These are phyloP conservation scores for Ictidomys tridecemlineatus DNA, from an alignment of 2,113 vertebrate species.

Conservation along the genomic window DNA sequence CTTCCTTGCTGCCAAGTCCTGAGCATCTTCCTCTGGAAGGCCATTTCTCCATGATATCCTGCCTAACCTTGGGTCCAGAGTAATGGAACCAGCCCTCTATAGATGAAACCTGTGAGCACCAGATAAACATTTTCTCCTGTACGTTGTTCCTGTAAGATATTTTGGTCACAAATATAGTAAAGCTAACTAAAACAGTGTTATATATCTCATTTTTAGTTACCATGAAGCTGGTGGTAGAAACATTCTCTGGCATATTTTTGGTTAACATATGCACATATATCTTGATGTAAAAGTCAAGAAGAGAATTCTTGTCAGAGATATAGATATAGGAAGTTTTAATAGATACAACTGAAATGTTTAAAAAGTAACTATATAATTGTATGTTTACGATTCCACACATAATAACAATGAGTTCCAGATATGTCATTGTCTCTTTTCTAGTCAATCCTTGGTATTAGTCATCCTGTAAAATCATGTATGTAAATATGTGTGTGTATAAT, in stretches of 20 bases:
- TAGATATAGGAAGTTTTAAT: neutral
- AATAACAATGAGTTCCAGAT: too few species aligned
- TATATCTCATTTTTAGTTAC: neutral
- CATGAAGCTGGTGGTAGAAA: neutral
- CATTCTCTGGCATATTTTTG: neutral
- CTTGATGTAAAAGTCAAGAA: neutral
- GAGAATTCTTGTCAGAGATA: neutral
- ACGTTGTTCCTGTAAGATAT: too few species aligned
- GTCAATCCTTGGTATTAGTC: neutral
- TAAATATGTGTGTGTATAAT: too few species aligned
- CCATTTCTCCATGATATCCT: too few species aligned
- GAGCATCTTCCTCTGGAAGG: too few species aligned
- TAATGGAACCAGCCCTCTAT: too few species aligned
- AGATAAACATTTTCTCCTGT: too few species aligned
- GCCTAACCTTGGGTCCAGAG: too few species aligned
- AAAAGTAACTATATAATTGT: neutral
- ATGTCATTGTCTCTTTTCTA: neutral
- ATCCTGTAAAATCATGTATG: neutral
- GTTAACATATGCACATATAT: neutral
- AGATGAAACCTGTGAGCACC: too few species aligned
- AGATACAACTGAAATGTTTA: neutral
- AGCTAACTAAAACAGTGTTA: too few species aligned
- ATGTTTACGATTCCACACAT: neutral
- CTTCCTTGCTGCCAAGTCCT: too few species aligned
- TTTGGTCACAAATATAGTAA: too few species aligned